Evolutionary conservation across 2,797 vertebrate genomes (phyloP), one percentile per base, ranked within the genome.

Genomic region (Melanotaenia trifasciata): DNA sequence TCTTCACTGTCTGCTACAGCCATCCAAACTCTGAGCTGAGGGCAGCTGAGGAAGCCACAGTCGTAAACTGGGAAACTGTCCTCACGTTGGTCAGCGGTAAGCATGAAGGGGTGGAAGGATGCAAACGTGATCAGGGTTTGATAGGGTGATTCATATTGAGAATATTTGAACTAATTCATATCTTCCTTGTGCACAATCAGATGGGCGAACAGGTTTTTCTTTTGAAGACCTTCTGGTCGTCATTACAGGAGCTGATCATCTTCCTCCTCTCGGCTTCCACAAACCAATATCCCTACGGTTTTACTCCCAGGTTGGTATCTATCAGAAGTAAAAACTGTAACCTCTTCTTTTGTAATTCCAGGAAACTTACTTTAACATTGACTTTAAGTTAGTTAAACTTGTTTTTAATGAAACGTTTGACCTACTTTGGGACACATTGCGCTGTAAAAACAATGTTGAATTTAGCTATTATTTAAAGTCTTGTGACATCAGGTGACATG

Each of bases 201-300:
- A 83, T 0, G 67, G 69, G 9, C 22, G 60, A 22, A 45, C 84
- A 22, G 54, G 64, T 57, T 74, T 90, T 38, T 79, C 79, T 36
- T 90, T 93, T 53, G 82, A 92, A 72, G 92, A 94, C 36, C 84
- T 94, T 56, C 89, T 94, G 2, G 14, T 56, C 58, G 93, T 94
- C 77, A 76, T 93, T 78, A 92, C 90, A 5, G 93, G 89, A 73
- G 59, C 74, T 5, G 81, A 92, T 51, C 79, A 81, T 35, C 60
- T 89, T 50, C 93, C 91, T 72, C 76, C 83, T 22, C 77, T 91
- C 28, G 92, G 94, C 6, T 88, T 93, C 45, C 36, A 81, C 28
- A 59, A 62, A 24, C 62, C 50, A 24, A 84, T 92, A 65, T 83
- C 80, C 3, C 73, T 94, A 45, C 16, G 43, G 32, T 94, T 94